Conservation (phyloP, 2,888 invertebrate genomes). For the Ditylenchus weischeri region DNA sequence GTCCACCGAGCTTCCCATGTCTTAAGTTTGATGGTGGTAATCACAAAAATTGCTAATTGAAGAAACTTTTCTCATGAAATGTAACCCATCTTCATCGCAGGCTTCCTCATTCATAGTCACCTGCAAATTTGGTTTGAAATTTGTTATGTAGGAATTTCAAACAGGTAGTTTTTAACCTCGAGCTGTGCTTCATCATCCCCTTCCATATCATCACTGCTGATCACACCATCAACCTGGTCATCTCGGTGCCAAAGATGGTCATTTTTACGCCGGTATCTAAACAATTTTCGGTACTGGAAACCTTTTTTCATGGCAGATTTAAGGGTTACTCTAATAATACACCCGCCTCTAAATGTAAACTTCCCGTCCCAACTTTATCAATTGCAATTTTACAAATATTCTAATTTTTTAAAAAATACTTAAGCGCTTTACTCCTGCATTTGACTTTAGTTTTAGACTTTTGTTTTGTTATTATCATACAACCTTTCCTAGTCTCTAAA, state of each 20-base stretch:
- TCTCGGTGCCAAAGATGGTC: slow-evolving; percentile 22
- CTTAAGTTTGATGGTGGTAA: slow-evolving; percentile 21
- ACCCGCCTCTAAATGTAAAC: too few species aligned
- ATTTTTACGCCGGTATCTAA: slow-evolving; percentile 14
- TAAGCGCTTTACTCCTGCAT: too few species aligned
- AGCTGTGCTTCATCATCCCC: slow-evolving; percentile 25
- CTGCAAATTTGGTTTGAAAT: slow-evolving; percentile 16
- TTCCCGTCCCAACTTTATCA: not conserved
- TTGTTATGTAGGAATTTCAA: not conserved
- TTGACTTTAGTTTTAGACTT: too few species aligned
- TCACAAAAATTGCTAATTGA: slow-evolving; percentile 2
- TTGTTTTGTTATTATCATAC: too few species aligned
- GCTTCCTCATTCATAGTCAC: slow-evolving; percentile 49
- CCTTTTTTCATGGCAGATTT: too few species aligned
- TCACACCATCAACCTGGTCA: slow-evolving; percentile 7
- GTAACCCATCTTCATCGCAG: slow-evolving; percentile 40
- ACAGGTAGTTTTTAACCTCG: slow-evolving; percentile 10
- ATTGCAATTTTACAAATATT: not conserved
- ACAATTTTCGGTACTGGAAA: too few species aligned
- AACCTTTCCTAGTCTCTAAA: too few species aligned
- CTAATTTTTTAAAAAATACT: not conserved
- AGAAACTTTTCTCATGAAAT: slow-evolving; percentile 40
- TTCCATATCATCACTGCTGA: slow-evolving; percentile 2
- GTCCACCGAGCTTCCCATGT: slow-evolving; percentile 53
- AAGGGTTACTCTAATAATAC: too few species aligned